Conservation (phyloP, 53 echinoderm and acorn worm genomes). For the Holothuria leucospilota region DNA sequence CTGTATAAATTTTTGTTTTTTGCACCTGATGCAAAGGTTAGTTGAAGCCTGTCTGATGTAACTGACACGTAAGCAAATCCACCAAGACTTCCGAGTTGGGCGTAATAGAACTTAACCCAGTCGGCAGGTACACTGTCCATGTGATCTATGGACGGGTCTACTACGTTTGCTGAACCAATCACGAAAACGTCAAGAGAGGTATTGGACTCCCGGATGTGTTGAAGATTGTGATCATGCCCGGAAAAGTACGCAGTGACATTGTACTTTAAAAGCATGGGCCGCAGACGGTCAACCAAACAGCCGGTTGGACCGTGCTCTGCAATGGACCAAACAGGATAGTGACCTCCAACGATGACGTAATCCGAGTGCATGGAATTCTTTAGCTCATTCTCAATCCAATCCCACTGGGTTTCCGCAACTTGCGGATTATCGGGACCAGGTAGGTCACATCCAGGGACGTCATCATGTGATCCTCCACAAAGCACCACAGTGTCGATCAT, state of each 20-base stretch:
- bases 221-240: conserved; percentile 96
- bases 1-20: conserved; percentile 75
- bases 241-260: conserved; percentile 90
- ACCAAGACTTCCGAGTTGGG: conserved; percentile 69
- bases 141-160: conserved; percentile 74
- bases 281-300: conserved; percentile 74
- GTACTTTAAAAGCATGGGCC: conserved; percentile 85
- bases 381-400: conserved; percentile 87
- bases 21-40: conserved; percentile 80
- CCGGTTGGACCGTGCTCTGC: conserved; percentile 94
- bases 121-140: conserved; percentile 66
- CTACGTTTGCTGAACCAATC: conserved; percentile 82
- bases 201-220: conserved; percentile 84
- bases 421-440: conserved; percentile 65
- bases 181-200: conserved; percentile 88
- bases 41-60: conserved; percentile 53
- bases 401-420: conserved; percentile 70
- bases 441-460: conserved; percentile 54
- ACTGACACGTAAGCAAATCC: conserved; percentile 86
- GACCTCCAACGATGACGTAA: conserved; percentile 92
- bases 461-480: conserved; percentile 76
- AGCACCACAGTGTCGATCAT: conserved; percentile 92
- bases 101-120: conserved; percentile 81
- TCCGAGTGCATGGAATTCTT: conserved; percentile 65
- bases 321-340: conserved; percentile 97